phyloP scores from a whole-genome alignment of 2,797 vertebrate genomes.

The Apodemus agrarius region DNA sequence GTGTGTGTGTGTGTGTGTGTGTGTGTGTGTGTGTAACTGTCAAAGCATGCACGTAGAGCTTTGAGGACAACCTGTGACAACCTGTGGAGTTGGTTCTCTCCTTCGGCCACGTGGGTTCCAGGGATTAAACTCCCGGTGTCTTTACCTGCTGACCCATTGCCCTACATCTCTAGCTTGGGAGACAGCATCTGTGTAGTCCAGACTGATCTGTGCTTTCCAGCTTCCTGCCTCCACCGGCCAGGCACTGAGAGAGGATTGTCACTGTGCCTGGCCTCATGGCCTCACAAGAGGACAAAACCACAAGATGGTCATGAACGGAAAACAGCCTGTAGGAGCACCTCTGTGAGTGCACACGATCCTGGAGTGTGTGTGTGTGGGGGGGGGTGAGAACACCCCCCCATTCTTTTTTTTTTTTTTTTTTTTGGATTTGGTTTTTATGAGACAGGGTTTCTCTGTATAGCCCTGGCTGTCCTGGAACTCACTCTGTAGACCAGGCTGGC shows the following conservation, averaged over 20 bases:
- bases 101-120: not conserved
- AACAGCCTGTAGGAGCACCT: not conserved
- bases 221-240: not conserved
- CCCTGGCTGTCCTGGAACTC: too few species aligned
- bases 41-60: not conserved
- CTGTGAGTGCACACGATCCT: too few species aligned
- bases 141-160: not conserved
- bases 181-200: not conserved
- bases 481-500: too few species aligned
- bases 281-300: not conserved
- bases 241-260: not conserved
- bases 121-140: not conserved
- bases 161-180: not conserved
- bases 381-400: not conserved
- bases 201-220: not conserved
- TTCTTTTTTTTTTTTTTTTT: too few species aligned
- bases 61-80: not conserved
- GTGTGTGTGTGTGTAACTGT: not conserved
- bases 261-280: not conserved
- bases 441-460: too few species aligned
- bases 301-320: too few species aligned
- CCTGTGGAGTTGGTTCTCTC: too few species aligned
- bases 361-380: not conserved
- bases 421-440: too few species aligned
- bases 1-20: not conserved